Evolutionary conservation across 2,113 vertebrate species (phyloP).

Genomic region (Bujurquina vittata): DNA sequence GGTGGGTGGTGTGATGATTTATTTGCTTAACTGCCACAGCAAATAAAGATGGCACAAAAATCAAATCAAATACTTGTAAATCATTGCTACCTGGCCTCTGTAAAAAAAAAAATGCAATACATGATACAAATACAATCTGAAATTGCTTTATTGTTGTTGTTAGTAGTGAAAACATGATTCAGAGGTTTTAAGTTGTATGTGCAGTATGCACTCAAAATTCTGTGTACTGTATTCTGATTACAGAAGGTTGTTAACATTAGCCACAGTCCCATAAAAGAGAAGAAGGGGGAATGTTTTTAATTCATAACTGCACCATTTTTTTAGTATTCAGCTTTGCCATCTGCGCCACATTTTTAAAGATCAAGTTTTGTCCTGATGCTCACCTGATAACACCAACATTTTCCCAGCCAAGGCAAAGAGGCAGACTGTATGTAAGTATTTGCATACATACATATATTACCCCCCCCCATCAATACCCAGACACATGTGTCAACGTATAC

Average conservation of each 20-base stretch:
- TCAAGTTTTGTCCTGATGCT: background rate
- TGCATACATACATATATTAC: slow-evolving; percentile 70
- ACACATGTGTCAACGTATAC: slow-evolving; percentile 46
- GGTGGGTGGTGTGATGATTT: slow-evolving; percentile 47
- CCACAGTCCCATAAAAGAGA: background rate
- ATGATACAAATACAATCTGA: background rate
- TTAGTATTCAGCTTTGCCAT: background rate
- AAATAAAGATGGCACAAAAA: slow-evolving; percentile 44
- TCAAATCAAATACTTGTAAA: slow-evolving; percentile 32
- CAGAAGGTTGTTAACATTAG: background rate
- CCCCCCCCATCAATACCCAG: slow-evolving; percentile 44
- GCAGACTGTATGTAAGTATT: slow-evolving; percentile 55
- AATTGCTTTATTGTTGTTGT: background rate
- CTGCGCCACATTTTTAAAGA: background rate
- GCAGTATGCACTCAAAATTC: background rate
- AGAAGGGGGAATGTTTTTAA: background rate
- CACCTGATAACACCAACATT: slow-evolving; percentile 2
- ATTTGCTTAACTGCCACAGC: slow-evolving; percentile 56
- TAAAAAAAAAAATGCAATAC: background rate
- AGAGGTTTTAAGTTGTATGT: background rate
- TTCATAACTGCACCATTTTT: background rate
- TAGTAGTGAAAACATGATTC: background rate
- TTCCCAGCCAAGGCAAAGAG: slow-evolving; percentile 47
- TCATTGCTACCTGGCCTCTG: background rate
- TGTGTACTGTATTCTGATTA: background rate